Evolutionary conservation across 2,888 invertebrate genomes (phyloP).

Genomic region (Callimorpha dominula): DNA sequence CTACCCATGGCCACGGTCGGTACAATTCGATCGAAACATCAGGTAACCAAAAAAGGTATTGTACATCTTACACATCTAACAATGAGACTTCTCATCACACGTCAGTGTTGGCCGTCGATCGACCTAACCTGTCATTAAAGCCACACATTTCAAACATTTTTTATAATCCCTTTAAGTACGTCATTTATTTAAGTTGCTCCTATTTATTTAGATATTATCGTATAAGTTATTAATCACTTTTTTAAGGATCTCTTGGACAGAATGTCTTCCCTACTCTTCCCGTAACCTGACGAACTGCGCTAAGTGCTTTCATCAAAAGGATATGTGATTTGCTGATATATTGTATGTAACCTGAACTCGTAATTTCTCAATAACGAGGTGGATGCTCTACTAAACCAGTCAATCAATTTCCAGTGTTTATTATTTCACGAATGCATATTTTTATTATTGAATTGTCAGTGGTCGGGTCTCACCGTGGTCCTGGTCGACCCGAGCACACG

Average conservation of each 20-base stretch:
- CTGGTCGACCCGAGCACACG: slow-evolving; percentile 38
- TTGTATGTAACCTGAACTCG: background rate
- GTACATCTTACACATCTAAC: no score
- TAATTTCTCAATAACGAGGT: background rate
- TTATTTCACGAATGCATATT: slow-evolving; percentile 18
- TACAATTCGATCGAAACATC: background rate
- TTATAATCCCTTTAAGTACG: no score
- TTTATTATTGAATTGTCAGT: slow-evolving; percentile 46
- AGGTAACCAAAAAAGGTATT: no score
- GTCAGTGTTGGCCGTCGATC: no score
- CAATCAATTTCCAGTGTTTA: slow-evolving; percentile 6
- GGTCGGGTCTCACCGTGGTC: slow-evolving; percentile 30
- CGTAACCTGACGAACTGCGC: background rate
- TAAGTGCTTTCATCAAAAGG: background rate
- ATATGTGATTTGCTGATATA: background rate
- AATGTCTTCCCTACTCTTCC: background rate
- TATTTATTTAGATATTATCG: no score
- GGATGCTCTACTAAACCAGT: background rate
- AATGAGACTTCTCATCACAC: no score
- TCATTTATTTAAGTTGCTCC: no score
- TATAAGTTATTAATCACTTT: background rate
- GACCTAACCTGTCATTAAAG: no score
- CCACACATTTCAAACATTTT: no score
- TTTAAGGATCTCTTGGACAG: background rate
- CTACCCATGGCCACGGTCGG: no score